Base-by-base conservation (phyloP, 2,888 invertebrate genomes). In the Aelia acuminata region DNA sequence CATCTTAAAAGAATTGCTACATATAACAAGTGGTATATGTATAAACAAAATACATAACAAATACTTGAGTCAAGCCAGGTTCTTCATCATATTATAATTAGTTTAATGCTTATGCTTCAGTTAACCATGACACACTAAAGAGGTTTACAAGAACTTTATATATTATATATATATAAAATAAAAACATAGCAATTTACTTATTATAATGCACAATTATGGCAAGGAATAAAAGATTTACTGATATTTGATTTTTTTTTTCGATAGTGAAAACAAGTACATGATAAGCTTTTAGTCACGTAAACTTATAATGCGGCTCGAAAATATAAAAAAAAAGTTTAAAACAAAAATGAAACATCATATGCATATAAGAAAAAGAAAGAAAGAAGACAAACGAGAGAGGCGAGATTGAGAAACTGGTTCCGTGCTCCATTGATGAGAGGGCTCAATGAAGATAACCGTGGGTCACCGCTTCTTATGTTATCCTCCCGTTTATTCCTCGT, bases 271-370 rank as follows among this genome's bases (percentile, higher is more conserved):
- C 18, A 35, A 57, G 15, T 63, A 35, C 18, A 70, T 35, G 7
- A 70, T 26, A 35, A 5, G 18, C n/a, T 13, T 35, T 2, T 5
- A 35, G 18, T 18, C 63, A 20, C 35, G 63, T 35, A 7, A 7
- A 70, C 18, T 18, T 70, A 31, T 35, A 8, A 35, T 31, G 31
- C 35, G 31, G 35, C 5, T 35, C 4, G 63, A 35, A 18, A 31
- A 18, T 35, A 70, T 35, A 18, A 35, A 35, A 35, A 35, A 57
- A 57, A 57, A 26, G 11, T 8, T 11, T 53, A 57, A 57, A 57
- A 57, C 26, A 70, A 70, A 35, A 70, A 7, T 35, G 31, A 70
- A 70, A 70, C 31, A 70, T 70, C 63, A n/a, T 70, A 70, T 35
- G 35, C 13, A 31, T 20, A 70, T 18, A 35, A 70, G 0, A 31